A percentile compares a stretch with the other conserved stretches of the same genome.
phyloP scores from a whole-genome alignment of 1,140 invertebrate species.

The Nymphalis io region DNA sequence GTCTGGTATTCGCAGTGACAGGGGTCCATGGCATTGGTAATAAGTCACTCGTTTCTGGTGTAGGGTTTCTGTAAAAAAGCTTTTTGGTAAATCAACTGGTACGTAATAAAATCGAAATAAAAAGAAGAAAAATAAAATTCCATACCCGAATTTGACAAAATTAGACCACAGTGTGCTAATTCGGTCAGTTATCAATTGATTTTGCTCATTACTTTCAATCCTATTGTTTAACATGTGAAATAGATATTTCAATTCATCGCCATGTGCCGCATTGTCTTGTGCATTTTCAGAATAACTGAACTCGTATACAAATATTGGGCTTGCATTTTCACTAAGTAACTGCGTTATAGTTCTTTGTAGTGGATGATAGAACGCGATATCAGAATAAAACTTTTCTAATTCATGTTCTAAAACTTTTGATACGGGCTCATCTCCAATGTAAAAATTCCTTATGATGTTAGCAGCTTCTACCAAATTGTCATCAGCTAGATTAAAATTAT shows the following conservation, averaged over 20 bases:
- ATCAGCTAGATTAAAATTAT: slow-evolving; percentile 63
- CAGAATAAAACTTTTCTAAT: slow-evolving; percentile 61
- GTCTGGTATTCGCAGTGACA: slow-evolving; percentile 47
- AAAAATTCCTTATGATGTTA: slow-evolving; percentile 58
- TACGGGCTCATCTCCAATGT: slow-evolving; percentile 63
- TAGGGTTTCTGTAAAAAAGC: slow-evolving; percentile 64
- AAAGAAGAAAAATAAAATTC: slow-evolving; percentile 32
- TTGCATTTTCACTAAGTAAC: slow-evolving; percentile 61
- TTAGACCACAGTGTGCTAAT: slow-evolving; percentile 62
- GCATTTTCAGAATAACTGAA: slow-evolving; percentile 58
- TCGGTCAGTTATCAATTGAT: slow-evolving; percentile 51
- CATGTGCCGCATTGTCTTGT: slow-evolving; percentile 46
- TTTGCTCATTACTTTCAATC: slow-evolving; percentile 39
- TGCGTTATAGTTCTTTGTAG: slow-evolving; percentile 53
- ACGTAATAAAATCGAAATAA: not conserved
- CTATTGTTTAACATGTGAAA: slow-evolving; percentile 44
- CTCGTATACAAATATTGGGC: slow-evolving; percentile 62
- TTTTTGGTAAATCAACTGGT: slow-evolving; percentile 1
- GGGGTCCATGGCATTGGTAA: slow-evolving; percentile 57
- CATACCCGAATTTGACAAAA: slow-evolving; percentile 69
- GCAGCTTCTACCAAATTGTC: slow-evolving; percentile 48
- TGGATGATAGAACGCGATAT: slow-evolving; percentile 65
- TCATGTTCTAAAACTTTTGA: slow-evolving; percentile 44
- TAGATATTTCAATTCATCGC: slow-evolving; percentile 61
- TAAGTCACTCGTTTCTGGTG: slow-evolving; percentile 50